Evolutionary conservation across 2,888 invertebrate species (phyloP), one percentile per base, ranked within the genome.

Genomic region (Pyralis farinalis): DNA sequence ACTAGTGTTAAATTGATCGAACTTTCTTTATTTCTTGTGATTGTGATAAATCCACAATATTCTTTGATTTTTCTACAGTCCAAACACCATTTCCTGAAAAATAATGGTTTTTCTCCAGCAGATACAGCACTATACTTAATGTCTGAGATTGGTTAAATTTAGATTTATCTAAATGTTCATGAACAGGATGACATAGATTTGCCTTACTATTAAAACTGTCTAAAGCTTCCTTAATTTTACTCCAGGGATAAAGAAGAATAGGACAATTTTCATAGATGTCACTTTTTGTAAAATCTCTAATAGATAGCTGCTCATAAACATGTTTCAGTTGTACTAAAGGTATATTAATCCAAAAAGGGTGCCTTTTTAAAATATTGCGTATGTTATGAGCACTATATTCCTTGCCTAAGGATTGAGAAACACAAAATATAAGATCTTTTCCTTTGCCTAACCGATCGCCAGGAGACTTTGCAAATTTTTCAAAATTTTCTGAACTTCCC

Each of bases 71-170:
- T 41, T 83, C 82, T 53, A 83, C 86, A 47, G 55, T 56, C 89
- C 89, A 90, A 1, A 90, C 75, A 36, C 89, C 89, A 71, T 88
- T 87, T 16, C 87, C 89, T 51, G 73, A 71, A 62, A 89, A 89
- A 51, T 88, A 84, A 59, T 89, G 85, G 22, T 78, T 76, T 58
- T 71, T 87, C 59, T 90, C 89, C 33, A 90, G 59, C 43, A 76
- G 55, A 71, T 90, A 90, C 11, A 88, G 51, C 9, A 68, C 60
- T 42, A 90, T 61, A 55, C 88, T 88, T 36, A 90, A 58, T 51
- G 71, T 78, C 49, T 86, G 81, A 10, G 77, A 68, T 28, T 79
- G 77, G 44, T 50, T 73, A 27, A 88, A 44, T 34, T 55, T 58
- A 12, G 44, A 44, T 10, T 68, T 47, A 38, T 82, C 59, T 34